A percentile compares a stretch with the other conserved stretches of the same genome.
Evolutionary conservation across 2,797 vertebrate genomes (phyloP).

Genomic region (Helarctos malayanus): DNA sequence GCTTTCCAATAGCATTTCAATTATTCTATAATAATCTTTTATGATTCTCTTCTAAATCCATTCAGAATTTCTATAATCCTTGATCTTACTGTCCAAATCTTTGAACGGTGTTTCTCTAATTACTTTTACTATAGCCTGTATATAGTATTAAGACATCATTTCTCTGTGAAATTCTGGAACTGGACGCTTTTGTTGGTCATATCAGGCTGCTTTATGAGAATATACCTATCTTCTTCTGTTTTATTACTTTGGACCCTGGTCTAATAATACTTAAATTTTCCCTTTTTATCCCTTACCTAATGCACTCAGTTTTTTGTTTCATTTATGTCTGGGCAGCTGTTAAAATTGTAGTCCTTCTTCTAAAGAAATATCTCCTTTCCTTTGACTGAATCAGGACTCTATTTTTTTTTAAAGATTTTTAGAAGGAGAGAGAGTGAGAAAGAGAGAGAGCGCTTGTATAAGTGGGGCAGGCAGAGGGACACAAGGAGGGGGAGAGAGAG

Average conservation of each 20-base stretch:
- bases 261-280: neutral
- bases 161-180: neutral
- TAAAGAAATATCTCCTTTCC: constrained; percentile 4
- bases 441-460: neutral
- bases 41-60: neutral
- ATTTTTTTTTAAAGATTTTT: neutral
- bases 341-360: neutral
- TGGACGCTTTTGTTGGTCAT: neutral
- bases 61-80: neutral
- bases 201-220: neutral
- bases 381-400: neutral
- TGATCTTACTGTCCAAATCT: neutral
- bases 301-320: neutral
- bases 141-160: neutral
- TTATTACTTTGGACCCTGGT: neutral
- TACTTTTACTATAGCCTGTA: neutral
- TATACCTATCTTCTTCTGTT: neutral
- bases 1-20: neutral
- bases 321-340: neutral
- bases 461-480: neutral
- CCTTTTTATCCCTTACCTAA: neutral
- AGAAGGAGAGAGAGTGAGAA: neutral
- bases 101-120: neutral
- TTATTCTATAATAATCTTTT: neutral
- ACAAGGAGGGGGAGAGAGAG: neutral